Evolutionary conservation across 2,797 vertebrate species (phyloP), one percentile per base, ranked within the genome.

Genomic region (Gambelia wislizenii): DNA sequence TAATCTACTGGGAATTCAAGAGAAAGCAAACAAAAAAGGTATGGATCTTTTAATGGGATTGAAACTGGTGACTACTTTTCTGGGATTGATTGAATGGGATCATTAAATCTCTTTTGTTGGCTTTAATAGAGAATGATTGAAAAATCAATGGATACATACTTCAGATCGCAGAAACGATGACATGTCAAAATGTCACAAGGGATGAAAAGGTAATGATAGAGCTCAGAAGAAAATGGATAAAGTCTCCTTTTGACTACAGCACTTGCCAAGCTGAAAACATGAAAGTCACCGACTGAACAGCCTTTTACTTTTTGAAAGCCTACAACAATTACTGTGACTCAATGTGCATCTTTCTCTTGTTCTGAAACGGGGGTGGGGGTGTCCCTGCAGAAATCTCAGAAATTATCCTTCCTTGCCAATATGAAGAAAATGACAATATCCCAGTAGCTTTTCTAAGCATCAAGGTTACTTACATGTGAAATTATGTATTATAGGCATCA

Each of bases 151-250:
- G 96, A 96, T 94, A 96, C 96, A 96, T 96, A 92, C 94, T 95
- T 97, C 91, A 96, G 95, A 97, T 96, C 95, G 97, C 96, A 96
- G 95, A 96, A 97, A 97, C 96, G 91, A 96, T 94, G 92, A 93
- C 95, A 95, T 97, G 97, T 98, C 97, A 98, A 98, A 97, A 97
- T 98, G 97, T 98, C 97, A 98, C 94, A 94, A 85, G 90, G 94
- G 90, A 93, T 96, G 96, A 97, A 96, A 96, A 93, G 93, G 94
- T 96, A 97, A 97, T 96, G 92, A 96, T 88, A 96, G 93, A 95
- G 91, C 92, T 88, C 85, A 93, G 93, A 96, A 97, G 96, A 96
- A 96, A 96, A 96, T 93, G 93, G 91, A 96, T 95, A 92, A 97
- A 94, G 96, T 96, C 95, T 97, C 95, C 96, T 91, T 93, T 93